Evolutionary conservation across 1,140 invertebrate species (phyloP), one percentile per base, ranked within the genome.

Genomic region (Drosophila equinoxialis): DNA sequence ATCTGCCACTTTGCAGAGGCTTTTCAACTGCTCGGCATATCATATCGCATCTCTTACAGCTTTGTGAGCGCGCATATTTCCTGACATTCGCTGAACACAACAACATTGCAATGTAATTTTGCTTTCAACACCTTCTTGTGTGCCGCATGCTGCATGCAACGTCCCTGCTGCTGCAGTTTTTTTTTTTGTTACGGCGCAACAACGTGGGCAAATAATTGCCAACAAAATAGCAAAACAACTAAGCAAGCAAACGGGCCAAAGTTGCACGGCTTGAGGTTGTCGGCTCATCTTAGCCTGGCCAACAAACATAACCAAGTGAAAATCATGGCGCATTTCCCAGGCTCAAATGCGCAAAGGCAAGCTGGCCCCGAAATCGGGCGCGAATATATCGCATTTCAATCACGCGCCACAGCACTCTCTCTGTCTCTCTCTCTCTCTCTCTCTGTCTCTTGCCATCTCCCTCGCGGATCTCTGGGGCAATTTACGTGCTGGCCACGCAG

Each of bases 371-470:
- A 89, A 89, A 89, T 89, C 85, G 84, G 84, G 85, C 84, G 84
- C 84, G 85, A 89, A 89, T 89, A 89, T 89, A 89, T 89, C 84
- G 84, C 84, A 89, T 89, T 89, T 89, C 84, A 89, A 89, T 89
- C 84, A 89, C 84, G 84, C 84, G 84, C 83, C 81, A 45, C 51
- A 78, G 37, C 65, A 67, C 66, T 71, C 59, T 20, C 59, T 30
- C 23, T 13, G 2, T 20, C 59, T n/a, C 13, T 33, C 54, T 6
- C 23, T 54, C 20, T 30, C 17, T 17, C 17, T 17, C 17, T 33
- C 33, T 26, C 33, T 54, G 58, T 67, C 39, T 58, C 54, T 23
- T 8, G 35, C 35, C 45, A 51, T 51, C 45, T 51, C 17, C 45
- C 45, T 51, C 17, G 45, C 45, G 45, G 45, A 39, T 57, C 35